phyloP scores from a whole-genome alignment of 2,797 vertebrate genomes.

The Sebastes miniatus region DNA sequence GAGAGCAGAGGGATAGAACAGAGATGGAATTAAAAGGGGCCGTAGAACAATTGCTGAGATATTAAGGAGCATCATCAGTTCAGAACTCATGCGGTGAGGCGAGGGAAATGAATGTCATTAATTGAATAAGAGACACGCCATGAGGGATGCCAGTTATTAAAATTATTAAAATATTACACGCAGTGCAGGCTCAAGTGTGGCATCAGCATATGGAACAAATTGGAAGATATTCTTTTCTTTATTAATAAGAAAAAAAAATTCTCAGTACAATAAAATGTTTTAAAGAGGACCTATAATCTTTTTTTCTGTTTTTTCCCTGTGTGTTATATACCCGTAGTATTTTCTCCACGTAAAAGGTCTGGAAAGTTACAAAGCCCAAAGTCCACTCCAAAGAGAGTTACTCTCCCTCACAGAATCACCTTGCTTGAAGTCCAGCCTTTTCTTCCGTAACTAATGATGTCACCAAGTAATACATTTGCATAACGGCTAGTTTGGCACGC shows the following conservation, averaged over 20 bases:
- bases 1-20: slow-evolving; percentile 31
- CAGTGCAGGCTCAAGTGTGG: neutral
- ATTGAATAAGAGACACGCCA: slow-evolving; percentile 57
- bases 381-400: no score
- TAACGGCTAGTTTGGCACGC: no score
- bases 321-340: no score
- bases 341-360: no score
- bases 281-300: slow-evolving; percentile 1
- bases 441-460: no score
- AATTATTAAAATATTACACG: slow-evolving; percentile 24
- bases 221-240: neutral
- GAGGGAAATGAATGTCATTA: slow-evolving; percentile 58
- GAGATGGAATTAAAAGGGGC: slow-evolving; percentile 42
- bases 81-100: slow-evolving; percentile 26
- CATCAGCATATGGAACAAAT: slow-evolving; percentile 7
- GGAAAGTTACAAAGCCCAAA: no score
- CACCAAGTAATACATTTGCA: no score
- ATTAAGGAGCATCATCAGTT: slow-evolving; percentile 54
- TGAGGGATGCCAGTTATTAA: slow-evolving; percentile 54
- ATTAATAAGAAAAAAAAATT: slow-evolving; percentile 8
- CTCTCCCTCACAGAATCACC: no score
- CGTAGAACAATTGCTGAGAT: slow-evolving; percentile 52
- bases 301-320: no score
- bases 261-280: neutral
- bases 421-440: no score